Conservation (phyloP, 2,113 vertebrate genomes). For the Chaetops frenatus region DNA sequence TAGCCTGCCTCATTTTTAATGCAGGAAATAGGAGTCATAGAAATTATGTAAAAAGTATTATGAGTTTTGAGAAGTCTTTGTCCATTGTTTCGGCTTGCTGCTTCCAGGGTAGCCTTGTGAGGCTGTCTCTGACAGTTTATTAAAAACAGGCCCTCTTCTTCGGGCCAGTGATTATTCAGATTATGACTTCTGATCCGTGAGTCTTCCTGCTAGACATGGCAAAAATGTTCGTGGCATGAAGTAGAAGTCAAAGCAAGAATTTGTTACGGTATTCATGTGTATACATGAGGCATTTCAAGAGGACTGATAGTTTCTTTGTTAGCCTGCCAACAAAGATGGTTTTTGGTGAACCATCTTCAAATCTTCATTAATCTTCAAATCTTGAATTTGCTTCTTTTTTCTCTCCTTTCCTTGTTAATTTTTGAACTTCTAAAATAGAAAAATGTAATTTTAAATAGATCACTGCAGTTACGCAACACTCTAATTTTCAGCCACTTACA, state of each 20-base stretch:
- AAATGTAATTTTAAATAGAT: conserved; percentile 17
- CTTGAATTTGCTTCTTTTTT: background rate
- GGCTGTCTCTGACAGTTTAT: background rate
- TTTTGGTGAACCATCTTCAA: background rate
- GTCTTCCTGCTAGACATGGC: background rate
- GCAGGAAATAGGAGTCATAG: background rate
- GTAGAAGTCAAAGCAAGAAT: background rate
- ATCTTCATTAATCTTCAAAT: background rate
- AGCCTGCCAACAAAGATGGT: background rate
- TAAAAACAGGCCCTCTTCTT: background rate
- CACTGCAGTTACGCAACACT: background rate
- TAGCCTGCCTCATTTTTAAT: background rate
- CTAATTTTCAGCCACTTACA: background rate
- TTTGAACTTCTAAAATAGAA: background rate
- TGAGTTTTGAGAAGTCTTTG: background rate
- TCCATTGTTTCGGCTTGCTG: background rate
- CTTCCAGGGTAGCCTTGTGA: background rate
- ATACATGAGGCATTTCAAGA: background rate
- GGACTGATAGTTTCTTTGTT: background rate
- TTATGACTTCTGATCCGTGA: background rate
- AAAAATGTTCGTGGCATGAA: background rate
- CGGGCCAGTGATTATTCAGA: background rate
- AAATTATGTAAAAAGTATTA: background rate
- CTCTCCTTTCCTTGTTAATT: background rate
- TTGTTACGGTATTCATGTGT: background rate